These are phyloP conservation scores for Yoshiicerus persimilis DNA, from an alignment of 1,140 invertebrate species.

Conservation along the genomic window DNA sequence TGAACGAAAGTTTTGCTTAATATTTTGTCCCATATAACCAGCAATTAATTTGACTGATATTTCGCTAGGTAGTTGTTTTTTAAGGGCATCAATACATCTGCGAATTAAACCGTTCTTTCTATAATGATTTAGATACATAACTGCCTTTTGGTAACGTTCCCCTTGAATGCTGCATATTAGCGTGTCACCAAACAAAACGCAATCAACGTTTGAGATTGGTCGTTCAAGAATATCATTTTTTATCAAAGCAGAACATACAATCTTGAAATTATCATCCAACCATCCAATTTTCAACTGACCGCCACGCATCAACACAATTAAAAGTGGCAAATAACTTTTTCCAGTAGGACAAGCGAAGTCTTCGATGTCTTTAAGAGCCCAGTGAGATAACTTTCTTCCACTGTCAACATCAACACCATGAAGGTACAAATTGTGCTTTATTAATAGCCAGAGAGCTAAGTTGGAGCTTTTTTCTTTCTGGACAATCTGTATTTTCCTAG, in stretches of 20 bases:
- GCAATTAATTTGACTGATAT: conserved; percentile 27
- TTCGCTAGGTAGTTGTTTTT: background rate
- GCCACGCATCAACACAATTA: conserved; percentile 18
- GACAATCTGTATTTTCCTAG: conserved; percentile 30
- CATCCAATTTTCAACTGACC: conserved; percentile 37
- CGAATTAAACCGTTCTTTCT: conserved; percentile 23
- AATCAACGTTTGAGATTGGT: background rate
- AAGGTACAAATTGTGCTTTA: conserved; percentile 38
- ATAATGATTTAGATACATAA: conserved; percentile 38
- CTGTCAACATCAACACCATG: conserved; percentile 35
- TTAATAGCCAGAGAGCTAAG: conserved; percentile 32
- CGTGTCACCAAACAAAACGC: conserved; percentile 37
- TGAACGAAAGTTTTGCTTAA: background rate
- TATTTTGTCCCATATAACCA: conserved; percentile 25
- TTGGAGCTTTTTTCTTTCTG: background rate
- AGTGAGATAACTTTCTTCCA: conserved; percentile 33
- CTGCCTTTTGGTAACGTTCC: background rate
- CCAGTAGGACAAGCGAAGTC: conserved; percentile 35
- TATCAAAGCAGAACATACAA: conserved; percentile 24
- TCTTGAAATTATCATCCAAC: conserved; percentile 40
- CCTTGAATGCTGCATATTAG: conserved; percentile 33
- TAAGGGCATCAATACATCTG: conserved; percentile 27
- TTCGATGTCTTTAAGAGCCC: conserved; percentile 25
- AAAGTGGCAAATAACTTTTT: background rate
- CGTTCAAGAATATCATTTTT: background rate